Conservation (phyloP, 2,797 vertebrate genomes). For the Crossoptilon crossoptilon region DNA sequence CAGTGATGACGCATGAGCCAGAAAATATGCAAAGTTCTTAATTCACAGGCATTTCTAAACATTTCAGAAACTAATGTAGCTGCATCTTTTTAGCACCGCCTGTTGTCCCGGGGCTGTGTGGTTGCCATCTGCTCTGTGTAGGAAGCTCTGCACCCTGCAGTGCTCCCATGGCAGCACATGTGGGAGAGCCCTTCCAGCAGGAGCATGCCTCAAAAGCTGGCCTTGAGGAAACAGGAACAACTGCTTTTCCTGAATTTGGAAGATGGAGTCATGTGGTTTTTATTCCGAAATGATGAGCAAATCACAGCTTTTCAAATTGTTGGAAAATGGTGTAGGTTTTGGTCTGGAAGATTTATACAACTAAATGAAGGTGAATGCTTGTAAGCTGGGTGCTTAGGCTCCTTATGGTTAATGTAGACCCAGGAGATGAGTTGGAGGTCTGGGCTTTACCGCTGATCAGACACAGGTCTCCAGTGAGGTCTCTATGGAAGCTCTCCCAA, state of each 20-base stretch:
- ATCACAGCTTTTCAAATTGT: not conserved
- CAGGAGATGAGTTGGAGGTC: not conserved
- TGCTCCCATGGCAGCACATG: not conserved
- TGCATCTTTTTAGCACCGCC: not conserved
- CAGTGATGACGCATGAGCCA: not conserved
- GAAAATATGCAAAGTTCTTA: not conserved
- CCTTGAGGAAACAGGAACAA: not conserved
- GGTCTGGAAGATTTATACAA: not conserved
- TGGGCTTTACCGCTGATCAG: not conserved
- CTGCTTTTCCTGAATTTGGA: not conserved
- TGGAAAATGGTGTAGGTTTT: not conserved
- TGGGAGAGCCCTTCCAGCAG: not conserved
- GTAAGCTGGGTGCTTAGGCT: not conserved
- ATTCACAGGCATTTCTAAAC: conserved; percentile 5
- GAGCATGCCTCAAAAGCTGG: not conserved
- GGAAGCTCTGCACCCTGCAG: not conserved
- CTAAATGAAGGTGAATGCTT: not conserved
- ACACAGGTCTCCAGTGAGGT: not conserved
- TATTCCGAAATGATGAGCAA: not conserved
- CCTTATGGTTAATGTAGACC: not conserved
- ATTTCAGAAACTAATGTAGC: not conserved
- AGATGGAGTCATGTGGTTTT: not conserved
- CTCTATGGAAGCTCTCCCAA: not conserved
- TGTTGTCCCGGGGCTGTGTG: not conserved
- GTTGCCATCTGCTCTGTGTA: not conserved